Evolutionary conservation across 2,113 vertebrate species (phyloP).

Genomic region (Lepus europaeus): DNA sequence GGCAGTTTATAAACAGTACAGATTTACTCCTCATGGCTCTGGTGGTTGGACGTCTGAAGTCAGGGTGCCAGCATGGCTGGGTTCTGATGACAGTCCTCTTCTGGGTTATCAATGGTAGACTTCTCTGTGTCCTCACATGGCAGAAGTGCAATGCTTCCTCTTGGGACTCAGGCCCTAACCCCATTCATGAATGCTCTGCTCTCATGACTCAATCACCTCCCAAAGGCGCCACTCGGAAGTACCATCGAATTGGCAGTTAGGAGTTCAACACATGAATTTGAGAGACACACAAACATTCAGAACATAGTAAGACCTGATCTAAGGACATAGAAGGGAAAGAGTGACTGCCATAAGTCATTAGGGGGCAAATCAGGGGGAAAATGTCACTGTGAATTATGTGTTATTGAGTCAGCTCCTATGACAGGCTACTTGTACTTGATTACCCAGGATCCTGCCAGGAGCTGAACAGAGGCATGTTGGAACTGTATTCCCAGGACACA

Average conservation of each 20-base stretch:
- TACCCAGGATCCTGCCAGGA: not conserved
- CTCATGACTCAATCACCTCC: not conserved
- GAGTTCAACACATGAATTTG: not conserved
- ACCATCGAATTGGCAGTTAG: not conserved
- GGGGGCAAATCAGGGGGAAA: not conserved
- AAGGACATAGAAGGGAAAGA: not conserved
- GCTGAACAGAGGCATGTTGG: not conserved
- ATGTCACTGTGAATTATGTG: not conserved
- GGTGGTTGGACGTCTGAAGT: not conserved
- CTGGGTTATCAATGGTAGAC: not conserved
- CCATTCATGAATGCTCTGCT: not conserved
- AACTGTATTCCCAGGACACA: not conserved
- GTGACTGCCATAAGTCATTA: rapidly evolving
- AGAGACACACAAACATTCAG: not conserved
- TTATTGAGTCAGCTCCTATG: not conserved
- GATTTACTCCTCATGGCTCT: not conserved
- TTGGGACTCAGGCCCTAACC: not conserved
- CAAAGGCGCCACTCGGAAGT: not conserved
- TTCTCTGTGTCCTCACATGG: not conserved
- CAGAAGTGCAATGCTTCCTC: not conserved
- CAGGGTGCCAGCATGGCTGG: not conserved
- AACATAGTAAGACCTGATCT: not conserved
- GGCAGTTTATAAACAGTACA: not conserved
- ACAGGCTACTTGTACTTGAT: not conserved
- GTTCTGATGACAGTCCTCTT: not conserved